Evolutionary conservation across 2,888 invertebrate species (phyloP).

Genomic region (Ichneumon xanthorius): DNA sequence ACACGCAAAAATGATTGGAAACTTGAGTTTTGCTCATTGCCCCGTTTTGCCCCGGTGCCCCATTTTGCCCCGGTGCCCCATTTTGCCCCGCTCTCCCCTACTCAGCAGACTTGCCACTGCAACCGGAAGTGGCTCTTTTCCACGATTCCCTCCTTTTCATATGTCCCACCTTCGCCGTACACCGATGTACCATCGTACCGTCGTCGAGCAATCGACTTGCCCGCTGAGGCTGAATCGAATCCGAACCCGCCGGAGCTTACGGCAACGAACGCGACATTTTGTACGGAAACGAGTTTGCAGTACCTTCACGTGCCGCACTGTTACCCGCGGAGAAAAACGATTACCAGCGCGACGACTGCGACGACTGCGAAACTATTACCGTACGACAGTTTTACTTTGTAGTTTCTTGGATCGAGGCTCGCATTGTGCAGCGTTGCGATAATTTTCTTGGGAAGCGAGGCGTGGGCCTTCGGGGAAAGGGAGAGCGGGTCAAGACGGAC

Average conservation of each 20-base stretch:
- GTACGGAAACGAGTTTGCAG: constrained; percentile 8
- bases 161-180: background rate
- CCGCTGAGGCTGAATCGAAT: constrained; percentile 43
- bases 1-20: too few relatives aligned
- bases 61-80: too few relatives aligned
- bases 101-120: background rate
- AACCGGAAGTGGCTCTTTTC: background rate
- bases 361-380: background rate
- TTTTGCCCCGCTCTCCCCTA: too few relatives aligned
- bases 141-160: background rate
- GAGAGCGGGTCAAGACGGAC: too few relatives aligned
- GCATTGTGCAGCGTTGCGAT: background rate
- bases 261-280: constrained; percentile 8
- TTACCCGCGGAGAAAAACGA: constrained; percentile 15
- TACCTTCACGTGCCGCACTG: constrained; percentile 31
- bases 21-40: too few relatives aligned
- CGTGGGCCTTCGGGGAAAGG: background rate
- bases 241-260: constrained; percentile 14
- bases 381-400: background rate
- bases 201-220: constrained; percentile 37
- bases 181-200: background rate
- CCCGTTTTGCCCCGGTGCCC: too few relatives aligned
- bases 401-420: background rate
- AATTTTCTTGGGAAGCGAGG: constrained; percentile 3
- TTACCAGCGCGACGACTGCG: constrained; percentile 4